Evolutionary conservation across 2,888 invertebrate species (phyloP).

Genomic region (Polyommatus iphigenia): DNA sequence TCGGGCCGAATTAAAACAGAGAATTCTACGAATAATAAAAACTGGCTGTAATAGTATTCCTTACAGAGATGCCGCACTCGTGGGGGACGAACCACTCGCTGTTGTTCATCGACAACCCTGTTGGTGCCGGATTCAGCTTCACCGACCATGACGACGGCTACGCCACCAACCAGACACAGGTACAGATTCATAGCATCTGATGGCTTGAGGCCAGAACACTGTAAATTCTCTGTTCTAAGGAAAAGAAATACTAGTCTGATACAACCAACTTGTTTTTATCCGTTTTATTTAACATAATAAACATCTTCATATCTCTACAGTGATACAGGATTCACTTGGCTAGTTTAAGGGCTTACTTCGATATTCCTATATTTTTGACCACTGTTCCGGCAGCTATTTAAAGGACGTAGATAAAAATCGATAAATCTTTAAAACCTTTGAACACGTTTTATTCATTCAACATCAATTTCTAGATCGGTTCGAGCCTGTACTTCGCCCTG

Average conservation of each 20-base stretch:
- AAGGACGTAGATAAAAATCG: neutral
- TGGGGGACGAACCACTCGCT: conserved; percentile 84
- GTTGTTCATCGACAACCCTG: conserved; percentile 85
- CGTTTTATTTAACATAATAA: too few relatives aligned
- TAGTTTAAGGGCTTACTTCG: too few relatives aligned
- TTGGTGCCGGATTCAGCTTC: conserved; percentile 84
- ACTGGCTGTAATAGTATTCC: too few relatives aligned
- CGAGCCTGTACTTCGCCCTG: conserved; percentile 81
- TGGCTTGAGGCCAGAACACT: too few relatives aligned
- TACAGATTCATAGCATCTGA: conserved; percentile 44
- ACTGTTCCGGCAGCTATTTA: neutral
- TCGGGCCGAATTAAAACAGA: too few relatives aligned
- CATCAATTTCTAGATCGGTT: conserved; percentile 63
- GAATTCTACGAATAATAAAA: too few relatives aligned
- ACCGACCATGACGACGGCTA: conserved; percentile 82
- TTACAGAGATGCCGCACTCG: conserved; percentile 75
- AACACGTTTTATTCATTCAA: neutral
- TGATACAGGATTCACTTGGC: too few relatives aligned
- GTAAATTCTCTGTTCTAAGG: too few relatives aligned
- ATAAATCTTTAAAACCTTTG: neutral
- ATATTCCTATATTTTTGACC: neutral
- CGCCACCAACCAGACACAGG: conserved; percentile 81
- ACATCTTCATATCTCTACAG: too few relatives aligned
- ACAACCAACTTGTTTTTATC: too few relatives aligned
- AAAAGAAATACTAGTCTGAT: too few relatives aligned